phyloP scores from a whole-genome alignment of 2,797 vertebrate species.

The Hypotaenidia philippensis region DNA sequence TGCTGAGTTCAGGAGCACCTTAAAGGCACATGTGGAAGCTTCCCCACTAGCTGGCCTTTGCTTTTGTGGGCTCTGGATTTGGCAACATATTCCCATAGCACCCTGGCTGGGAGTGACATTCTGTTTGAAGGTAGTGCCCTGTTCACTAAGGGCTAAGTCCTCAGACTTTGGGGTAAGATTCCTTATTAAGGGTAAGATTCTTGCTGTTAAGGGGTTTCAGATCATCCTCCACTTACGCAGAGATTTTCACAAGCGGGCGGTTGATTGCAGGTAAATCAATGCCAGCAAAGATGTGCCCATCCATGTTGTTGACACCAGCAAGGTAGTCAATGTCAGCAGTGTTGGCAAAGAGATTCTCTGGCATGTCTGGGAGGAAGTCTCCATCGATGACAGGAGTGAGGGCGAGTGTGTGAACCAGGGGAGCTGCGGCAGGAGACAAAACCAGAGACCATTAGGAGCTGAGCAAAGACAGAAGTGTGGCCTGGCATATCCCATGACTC shows the following conservation, averaged over 20 bases:
- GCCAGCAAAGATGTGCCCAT: constrained; percentile 88
- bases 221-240: constrained; percentile 70
- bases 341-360: constrained; percentile 86
- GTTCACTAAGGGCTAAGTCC: not conserved
- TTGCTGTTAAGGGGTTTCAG: not conserved
- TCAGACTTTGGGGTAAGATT: not conserved
- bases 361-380: constrained; percentile 89
- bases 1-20: not conserved
- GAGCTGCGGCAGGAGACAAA: constrained; percentile 74
- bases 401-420: constrained; percentile 81
- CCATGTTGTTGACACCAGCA: constrained; percentile 91
- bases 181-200: not conserved
- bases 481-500: not conserved
- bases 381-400: constrained; percentile 89
- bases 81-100: not conserved
- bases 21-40: not conserved
- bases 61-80: not conserved
- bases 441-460: accelerated
- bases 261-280: constrained; percentile 87
- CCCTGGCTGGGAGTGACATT: not conserved
- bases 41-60: not conserved
- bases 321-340: constrained; percentile 90
- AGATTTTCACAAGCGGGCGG: constrained; percentile 61
- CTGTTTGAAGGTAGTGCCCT: not conserved
- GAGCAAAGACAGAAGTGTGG: not conserved